Evolutionary conservation across 2,888 invertebrate genomes (phyloP).

Genomic region (Cyaniris semiargus): DNA sequence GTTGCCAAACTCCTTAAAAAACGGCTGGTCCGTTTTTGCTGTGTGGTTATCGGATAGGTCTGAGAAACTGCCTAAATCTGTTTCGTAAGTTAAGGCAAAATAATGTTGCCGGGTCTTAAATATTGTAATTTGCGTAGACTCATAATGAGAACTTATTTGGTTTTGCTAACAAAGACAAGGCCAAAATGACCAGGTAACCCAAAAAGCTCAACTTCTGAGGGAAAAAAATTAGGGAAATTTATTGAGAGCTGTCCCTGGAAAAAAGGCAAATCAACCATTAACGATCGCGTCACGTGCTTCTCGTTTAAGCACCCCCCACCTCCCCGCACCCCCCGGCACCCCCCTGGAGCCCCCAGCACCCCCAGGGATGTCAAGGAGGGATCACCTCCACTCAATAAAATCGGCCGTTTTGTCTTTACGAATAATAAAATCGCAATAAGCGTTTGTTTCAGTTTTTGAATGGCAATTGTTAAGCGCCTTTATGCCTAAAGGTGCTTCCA

Average conservation of each 20-base stretch:
- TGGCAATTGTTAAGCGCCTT: background rate
- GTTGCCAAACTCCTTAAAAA: too few species aligned
- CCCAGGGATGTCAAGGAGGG: conserved; percentile 26
- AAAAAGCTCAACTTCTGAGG: background rate
- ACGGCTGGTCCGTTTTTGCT: too few species aligned
- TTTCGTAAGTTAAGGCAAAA: too few species aligned
- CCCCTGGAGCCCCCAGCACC: conserved; percentile 51
- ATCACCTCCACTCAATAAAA: conserved; percentile 61
- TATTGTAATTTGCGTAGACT: too few species aligned
- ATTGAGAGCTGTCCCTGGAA: conserved; percentile 35
- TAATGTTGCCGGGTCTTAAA: too few species aligned
- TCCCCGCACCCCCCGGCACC: conserved; percentile 51
- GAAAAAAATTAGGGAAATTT: conserved; percentile 32
- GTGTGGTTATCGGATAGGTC: too few species aligned
- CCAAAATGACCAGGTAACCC: background rate
- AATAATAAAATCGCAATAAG: conserved; percentile 46
- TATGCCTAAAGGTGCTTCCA: background rate
- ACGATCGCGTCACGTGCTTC: conserved; percentile 62
- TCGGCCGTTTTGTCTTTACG: conserved; percentile 62
- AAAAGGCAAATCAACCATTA: conserved; percentile 54
- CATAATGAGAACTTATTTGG: too few species aligned
- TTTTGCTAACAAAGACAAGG: too few species aligned
- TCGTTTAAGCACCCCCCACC: conserved; percentile 63
- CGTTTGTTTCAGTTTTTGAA: conserved; percentile 11
- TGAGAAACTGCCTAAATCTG: too few species aligned